Evolutionary conservation across 2,888 invertebrate genomes (phyloP).

Genomic region (Caenorhabditis panamensis): DNA sequence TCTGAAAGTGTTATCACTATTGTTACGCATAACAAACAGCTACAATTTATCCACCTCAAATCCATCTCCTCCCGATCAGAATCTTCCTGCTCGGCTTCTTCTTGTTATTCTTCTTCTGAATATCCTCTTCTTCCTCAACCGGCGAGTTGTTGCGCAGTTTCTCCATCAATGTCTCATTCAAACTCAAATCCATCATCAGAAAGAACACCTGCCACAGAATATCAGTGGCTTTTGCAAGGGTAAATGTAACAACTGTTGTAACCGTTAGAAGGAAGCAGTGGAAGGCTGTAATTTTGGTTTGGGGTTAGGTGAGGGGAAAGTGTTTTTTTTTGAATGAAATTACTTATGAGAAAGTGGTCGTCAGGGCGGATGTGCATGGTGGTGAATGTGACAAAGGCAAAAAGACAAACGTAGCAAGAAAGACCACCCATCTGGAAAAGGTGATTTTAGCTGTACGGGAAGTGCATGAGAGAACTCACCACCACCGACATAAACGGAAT

Average conservation of each 20-base stretch:
- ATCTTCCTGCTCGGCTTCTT: not conserved
- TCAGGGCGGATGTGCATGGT: not conserved
- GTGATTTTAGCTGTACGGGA: not conserved
- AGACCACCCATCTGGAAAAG: slow-evolving; percentile 27
- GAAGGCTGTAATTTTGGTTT: slow-evolving; percentile 31
- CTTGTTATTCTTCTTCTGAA: not conserved
- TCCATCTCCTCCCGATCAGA: not conserved
- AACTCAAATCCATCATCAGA: slow-evolving; percentile 3
- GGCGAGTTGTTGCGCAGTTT: slow-evolving; percentile 14
- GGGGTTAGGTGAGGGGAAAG: not conserved
- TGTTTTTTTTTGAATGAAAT: not conserved
- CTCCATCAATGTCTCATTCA: not conserved
- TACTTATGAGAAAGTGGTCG: slow-evolving; percentile 10
- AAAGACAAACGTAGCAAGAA: slow-evolving; percentile 17
- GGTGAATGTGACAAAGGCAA: not conserved
- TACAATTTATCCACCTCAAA: too few relatives aligned
- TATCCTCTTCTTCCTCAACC: not conserved
- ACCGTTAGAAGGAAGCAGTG: slow-evolving; percentile 11
- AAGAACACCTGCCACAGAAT: slow-evolving; percentile 32
- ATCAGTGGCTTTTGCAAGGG: slow-evolving; percentile 14
- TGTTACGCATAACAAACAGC: not conserved
- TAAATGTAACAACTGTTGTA: slow-evolving; percentile 6
- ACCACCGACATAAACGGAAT: slow-evolving; percentile 29
- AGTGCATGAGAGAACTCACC: slow-evolving; percentile 11
- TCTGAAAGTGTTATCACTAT: too few relatives aligned